phyloP scores from a whole-genome alignment of 2,888 invertebrate genomes.

The Apodemia hepburni region DNA sequence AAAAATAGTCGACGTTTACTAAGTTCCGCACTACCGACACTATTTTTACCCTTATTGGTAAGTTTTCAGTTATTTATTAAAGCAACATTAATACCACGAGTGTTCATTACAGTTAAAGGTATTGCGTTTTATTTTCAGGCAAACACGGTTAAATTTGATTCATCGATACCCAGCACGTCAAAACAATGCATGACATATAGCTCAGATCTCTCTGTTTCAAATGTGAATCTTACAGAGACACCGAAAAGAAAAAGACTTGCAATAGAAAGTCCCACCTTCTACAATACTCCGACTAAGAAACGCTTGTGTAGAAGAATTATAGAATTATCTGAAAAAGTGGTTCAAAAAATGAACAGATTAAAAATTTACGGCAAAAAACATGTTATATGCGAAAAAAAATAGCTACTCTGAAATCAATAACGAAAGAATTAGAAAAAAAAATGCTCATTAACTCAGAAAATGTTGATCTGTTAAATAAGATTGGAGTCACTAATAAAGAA shows the following conservation, averaged over 20 bases:
- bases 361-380: neutral
- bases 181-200: too few species aligned
- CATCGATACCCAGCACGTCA: neutral
- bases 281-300: neutral
- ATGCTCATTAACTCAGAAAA: neutral
- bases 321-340: neutral
- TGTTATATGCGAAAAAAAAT: neutral
- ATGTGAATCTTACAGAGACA: neutral
- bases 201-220: too few species aligned
- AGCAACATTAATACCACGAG: neutral
- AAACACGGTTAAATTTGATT: neutral
- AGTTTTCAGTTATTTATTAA: neutral
- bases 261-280: neutral
- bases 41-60: neutral
- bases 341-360: neutral
- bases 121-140: neutral
- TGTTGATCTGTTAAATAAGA: neutral
- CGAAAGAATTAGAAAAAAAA: conserved; percentile 6
- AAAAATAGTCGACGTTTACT: neutral
- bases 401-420: neutral
- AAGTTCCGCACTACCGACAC: neutral
- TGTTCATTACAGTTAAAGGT: neutral
- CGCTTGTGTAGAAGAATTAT: neutral
- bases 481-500: neutral
- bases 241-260: neutral